A percentile compares a stretch with the other conserved stretches of the same genome.
Conservation (phyloP, 2,888 invertebrate species). For the Hirtodrosophila trivittata region DNA sequence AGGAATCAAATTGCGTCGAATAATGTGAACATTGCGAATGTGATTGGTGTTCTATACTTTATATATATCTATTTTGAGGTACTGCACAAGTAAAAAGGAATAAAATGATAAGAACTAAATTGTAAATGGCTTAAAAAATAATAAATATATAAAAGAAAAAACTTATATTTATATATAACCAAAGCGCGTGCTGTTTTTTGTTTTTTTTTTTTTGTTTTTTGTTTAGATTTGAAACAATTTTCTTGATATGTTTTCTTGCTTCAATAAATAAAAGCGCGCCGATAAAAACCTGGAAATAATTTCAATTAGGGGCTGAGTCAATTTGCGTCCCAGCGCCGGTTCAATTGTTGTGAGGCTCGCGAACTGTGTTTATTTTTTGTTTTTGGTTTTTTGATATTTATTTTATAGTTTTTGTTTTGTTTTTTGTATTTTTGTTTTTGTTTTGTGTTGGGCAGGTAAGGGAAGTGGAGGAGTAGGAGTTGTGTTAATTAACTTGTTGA, state of each 20-base stretch:
- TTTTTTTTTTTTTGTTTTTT: constrained; percentile 32
- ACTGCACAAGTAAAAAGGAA: background rate
- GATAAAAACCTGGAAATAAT: constrained; percentile 94
- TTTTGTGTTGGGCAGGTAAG: constrained; percentile 45
- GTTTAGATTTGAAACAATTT: constrained; percentile 14
- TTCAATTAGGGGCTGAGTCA: constrained; percentile 94
- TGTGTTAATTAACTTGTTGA: constrained; percentile 70
- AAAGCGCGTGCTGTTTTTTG: constrained; percentile 66
- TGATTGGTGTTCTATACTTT: too few relatives aligned
- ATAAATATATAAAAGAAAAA: constrained; percentile 15
- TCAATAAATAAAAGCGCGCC: constrained; percentile 70
- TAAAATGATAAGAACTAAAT: constrained; percentile 10
- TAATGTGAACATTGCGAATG: background rate
- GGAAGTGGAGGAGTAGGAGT: constrained; percentile 69
- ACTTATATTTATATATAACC: constrained; percentile 23
- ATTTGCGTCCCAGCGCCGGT: constrained; percentile 93
- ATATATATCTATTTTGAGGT: background rate
- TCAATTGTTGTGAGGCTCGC: constrained; percentile 94
- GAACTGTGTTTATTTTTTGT: constrained; percentile 86
- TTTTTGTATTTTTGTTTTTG: constrained; percentile 14
- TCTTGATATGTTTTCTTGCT: constrained; percentile 33
- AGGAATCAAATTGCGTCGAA: background rate
- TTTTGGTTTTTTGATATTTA: constrained; percentile 25
- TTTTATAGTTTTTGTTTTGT: constrained; percentile 23
- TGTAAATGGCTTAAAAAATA: constrained; percentile 12